phyloP scores from a whole-genome alignment of 2,113 vertebrate genomes.

The Clarias magur region DNA sequence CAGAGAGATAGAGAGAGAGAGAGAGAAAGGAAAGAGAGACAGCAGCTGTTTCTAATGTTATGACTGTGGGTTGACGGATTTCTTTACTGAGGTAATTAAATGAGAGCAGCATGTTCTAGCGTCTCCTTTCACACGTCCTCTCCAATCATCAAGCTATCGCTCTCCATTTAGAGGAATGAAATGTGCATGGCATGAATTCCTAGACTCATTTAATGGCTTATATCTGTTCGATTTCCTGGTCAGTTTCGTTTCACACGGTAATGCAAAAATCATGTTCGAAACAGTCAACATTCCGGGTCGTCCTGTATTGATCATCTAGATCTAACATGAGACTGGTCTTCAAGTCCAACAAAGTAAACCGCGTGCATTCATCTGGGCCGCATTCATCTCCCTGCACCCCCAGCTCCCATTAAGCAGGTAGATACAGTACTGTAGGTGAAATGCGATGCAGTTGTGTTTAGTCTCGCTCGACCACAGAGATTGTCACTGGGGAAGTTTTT shows the following conservation, averaged over 20 bases:
- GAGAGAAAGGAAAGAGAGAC: neutral
- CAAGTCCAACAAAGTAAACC: neutral
- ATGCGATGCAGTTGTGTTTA: slow-evolving; percentile 39
- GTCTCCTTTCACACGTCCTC: neutral
- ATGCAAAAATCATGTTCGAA: too few relatives aligned
- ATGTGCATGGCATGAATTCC: neutral
- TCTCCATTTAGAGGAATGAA: neutral
- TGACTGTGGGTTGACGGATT: slow-evolving; percentile 27
- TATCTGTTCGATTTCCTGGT: neutral
- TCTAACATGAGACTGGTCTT: neutral
- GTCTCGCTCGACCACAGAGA: slow-evolving; percentile 29
- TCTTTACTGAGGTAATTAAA: slow-evolving; percentile 31
- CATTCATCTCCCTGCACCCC: neutral
- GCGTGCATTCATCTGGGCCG: neutral
- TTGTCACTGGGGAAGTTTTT: slow-evolving; percentile 24
- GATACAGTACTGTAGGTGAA: neutral
- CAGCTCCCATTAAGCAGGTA: neutral
- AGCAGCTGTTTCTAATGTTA: slow-evolving; percentile 40
- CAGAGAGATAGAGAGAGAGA: neutral
- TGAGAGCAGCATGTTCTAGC: slow-evolving; percentile 22
- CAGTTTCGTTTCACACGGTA: neutral
- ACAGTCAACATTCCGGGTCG: too few relatives aligned
- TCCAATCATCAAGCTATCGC: neutral
- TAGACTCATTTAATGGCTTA: neutral
- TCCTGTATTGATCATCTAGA: neutral